phyloP scores from a whole-genome alignment of 1,140 invertebrate genomes.

The Hylaeus volcanicus region DNA sequence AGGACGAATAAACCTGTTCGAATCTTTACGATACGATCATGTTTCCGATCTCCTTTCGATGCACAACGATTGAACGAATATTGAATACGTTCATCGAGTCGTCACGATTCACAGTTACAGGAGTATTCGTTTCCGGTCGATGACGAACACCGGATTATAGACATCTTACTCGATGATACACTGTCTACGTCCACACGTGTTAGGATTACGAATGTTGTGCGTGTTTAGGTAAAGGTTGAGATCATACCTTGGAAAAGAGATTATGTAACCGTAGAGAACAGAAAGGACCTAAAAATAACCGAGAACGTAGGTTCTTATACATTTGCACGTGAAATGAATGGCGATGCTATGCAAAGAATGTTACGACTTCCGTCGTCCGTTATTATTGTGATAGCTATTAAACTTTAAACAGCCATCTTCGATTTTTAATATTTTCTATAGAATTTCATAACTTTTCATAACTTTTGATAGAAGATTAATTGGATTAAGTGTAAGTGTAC shows the following conservation, averaged over 20 bases:
- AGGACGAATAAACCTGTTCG: slow-evolving; percentile 53
- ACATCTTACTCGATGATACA: neutral
- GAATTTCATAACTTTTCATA: neutral
- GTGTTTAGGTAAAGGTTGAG: neutral
- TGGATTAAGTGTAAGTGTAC: too few relatives aligned
- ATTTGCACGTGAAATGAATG: neutral
- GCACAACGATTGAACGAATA: neutral
- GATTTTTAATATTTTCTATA: slow-evolving; percentile 1
- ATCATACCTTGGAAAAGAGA: neutral
- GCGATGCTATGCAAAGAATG: neutral
- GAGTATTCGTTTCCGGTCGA: neutral
- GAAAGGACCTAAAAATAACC: neutral
- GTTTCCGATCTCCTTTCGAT: slow-evolving; percentile 4
- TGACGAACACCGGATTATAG: neutral
- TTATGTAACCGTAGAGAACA: slow-evolving; percentile 2
- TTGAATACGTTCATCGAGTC: neutral
- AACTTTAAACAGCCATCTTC: neutral
- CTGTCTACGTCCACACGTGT: too few relatives aligned
- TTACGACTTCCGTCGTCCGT: neutral
- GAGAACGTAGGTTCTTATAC: neutral
- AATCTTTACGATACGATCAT: neutral
- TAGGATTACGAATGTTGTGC: too few relatives aligned
- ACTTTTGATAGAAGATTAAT: too few relatives aligned
- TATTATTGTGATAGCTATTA: neutral
- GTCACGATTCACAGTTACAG: neutral